A percentile compares a stretch with the other conserved stretches of the same genome.
Evolutionary conservation across 2,797 vertebrate genomes (phyloP).

Genomic region (Diplodus puntazzo): DNA sequence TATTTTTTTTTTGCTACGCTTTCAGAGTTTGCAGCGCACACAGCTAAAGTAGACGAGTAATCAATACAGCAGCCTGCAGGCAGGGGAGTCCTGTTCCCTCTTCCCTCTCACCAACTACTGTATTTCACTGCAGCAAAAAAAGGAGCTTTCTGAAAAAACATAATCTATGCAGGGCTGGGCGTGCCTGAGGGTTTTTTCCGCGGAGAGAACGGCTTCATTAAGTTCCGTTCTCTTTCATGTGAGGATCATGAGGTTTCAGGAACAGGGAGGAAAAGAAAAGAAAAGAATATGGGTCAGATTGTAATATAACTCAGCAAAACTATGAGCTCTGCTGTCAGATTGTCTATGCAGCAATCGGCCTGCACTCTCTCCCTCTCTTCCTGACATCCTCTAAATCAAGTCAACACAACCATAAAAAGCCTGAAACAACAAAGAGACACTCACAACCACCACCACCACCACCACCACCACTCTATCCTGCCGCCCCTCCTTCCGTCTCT

Average conservation of each 20-base stretch:
- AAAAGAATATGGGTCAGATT: slow-evolving; percentile 5
- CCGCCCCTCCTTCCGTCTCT: slow-evolving; percentile 44
- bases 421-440: slow-evolving; percentile 67
- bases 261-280: background rate
- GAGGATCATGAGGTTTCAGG: slow-evolving; percentile 27
- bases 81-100: slow-evolving; percentile 69
- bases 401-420: slow-evolving; percentile 58
- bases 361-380: background rate
- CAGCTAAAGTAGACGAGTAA: slow-evolving; percentile 79
- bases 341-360: background rate
- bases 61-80: slow-evolving; percentile 79
- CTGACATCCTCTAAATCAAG: slow-evolving; percentile 25
- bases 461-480: slow-evolving; percentile 20
- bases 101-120: slow-evolving; percentile 57
- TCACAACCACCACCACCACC: slow-evolving; percentile 15
- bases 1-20: slow-evolving; percentile 58
- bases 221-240: slow-evolving; percentile 10
- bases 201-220: slow-evolving; percentile 23
- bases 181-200: slow-evolving; percentile 12
- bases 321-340: background rate
- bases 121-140: slow-evolving; percentile 82
- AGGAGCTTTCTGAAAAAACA: slow-evolving; percentile 56
- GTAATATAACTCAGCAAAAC: background rate
- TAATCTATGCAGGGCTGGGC: slow-evolving; percentile 36
- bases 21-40: slow-evolving; percentile 72